Evolutionary conservation across 1,140 invertebrate species (phyloP), one percentile per base, ranked within the genome.

Genomic region (Micrasema longulum): DNA sequence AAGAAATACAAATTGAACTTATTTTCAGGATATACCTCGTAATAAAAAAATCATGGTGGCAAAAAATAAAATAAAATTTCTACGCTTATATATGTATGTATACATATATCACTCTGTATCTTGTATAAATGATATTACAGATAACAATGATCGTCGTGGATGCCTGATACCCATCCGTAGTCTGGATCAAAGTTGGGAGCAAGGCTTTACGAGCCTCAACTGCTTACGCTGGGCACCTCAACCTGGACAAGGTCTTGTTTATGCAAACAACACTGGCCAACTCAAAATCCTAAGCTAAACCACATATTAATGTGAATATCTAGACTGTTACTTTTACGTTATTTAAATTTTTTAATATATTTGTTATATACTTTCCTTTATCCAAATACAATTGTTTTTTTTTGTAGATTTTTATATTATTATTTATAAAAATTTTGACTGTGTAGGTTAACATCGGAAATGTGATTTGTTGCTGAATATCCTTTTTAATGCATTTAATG

Each of bases 221-320:
- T 95, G 93, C 75, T 92, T 95, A 31, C 85, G 92, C 57, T 96
- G 93, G 93, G 87, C 92, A 14, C 93, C 93, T 0, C 87, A 89
- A 23, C 87, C 93, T 11, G 94, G 94, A 0, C 91, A 94, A 79
- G 94, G 93, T 0, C 86, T 95, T 55, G 91, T 95, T 31, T 95
- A 94, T 82, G 93, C 92, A 1, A 95, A 94, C 43, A 95, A 93
- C 77, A 91, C 90, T 45, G 94, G 94, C 55, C 90, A 93, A 78
- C 85, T 96, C 10, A 89, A 90, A 76, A 89, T 95, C 77, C 84
- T 93, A 77, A 87, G 87, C 74, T 90, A 87, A 86, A 73, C 20
- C 9, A 64, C 41, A n/a, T 5, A 7, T 7, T 16, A 36, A 31
- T 60, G 55, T 60, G 43, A 64, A 64, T 47, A 64, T 23, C 11